Evolutionary conservation across 2,113 vertebrate species (phyloP).

Genomic region (Syrmaticus mikado): DNA sequence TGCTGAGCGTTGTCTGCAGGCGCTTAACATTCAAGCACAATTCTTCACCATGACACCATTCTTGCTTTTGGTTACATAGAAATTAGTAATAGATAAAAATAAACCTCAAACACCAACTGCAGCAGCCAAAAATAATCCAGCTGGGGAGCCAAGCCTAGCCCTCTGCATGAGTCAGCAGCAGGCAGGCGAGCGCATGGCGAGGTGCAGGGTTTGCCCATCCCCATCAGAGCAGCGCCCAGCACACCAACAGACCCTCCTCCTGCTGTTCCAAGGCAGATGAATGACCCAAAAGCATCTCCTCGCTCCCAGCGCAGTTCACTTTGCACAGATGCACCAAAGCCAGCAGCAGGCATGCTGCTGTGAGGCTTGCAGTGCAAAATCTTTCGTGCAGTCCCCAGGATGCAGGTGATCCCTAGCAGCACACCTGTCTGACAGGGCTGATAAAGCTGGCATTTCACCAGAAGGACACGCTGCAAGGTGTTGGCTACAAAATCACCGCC

Average conservation of each 20-base stretch:
- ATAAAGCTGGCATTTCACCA: not conserved
- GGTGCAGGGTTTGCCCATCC: not conserved
- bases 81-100: conserved; percentile 40
- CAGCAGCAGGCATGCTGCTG: not conserved
- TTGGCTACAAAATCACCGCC: not conserved
- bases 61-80: not conserved
- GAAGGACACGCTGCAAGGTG: not conserved
- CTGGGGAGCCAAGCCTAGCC: not conserved
- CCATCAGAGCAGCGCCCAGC: too few relatives aligned
- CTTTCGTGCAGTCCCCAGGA: fast-evolving
- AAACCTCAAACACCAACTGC: conserved; percentile 17
- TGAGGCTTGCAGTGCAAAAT: fast-evolving
- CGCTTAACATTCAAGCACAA: not conserved
- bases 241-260: not conserved
- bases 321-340: not conserved
- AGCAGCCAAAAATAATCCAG: conserved; percentile 6
- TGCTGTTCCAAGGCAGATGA: not conserved
- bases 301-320: not conserved
- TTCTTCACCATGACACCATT: not conserved
- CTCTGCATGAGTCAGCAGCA: not conserved
- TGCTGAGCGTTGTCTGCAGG: not conserved
- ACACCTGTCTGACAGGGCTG: fast-evolving
- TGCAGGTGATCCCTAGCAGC: fast-evolving
- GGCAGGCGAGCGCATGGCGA: fast-evolving
- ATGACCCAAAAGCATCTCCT: not conserved